Conservation (phyloP, 2,888 invertebrate genomes). For the Trichogramma evanescens region DNA sequence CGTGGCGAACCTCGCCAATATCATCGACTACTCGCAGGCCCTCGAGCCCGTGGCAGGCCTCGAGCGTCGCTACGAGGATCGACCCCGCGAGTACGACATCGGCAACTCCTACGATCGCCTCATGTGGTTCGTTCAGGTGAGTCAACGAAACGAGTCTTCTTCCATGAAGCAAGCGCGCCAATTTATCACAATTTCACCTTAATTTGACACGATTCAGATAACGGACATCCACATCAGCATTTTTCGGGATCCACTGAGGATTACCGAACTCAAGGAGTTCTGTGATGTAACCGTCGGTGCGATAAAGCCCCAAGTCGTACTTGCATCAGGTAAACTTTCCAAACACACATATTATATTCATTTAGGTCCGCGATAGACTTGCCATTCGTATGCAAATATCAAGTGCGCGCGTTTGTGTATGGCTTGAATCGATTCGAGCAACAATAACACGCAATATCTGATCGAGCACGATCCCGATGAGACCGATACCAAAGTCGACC, state of each 20-base stretch:
- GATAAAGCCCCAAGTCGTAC: slow-evolving; percentile 68
- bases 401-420: no score
- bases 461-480: no score
- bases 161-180: not conserved
- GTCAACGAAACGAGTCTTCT: slow-evolving; percentile 2
- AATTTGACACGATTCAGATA: slow-evolving; percentile 54
- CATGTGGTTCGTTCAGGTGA: slow-evolving; percentile 74
- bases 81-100: slow-evolving; percentile 44
- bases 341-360: no score
- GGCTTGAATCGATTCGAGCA: no score
- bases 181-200: no score
- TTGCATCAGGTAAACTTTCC: slow-evolving; percentile 63
- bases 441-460: no score
- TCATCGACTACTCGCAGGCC: slow-evolving; percentile 53
- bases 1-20: slow-evolving; percentile 62
- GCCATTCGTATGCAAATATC: no score
- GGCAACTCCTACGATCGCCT: slow-evolving; percentile 55
- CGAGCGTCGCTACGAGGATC: slow-evolving; percentile 21
- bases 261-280: slow-evolving; percentile 72
- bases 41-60: slow-evolving; percentile 20
- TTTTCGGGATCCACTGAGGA: slow-evolving; percentile 68
- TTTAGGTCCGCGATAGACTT: no score
- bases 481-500: no score
- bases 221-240: slow-evolving; percentile 85
- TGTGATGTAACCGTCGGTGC: slow-evolving; percentile 65